A percentile compares a stretch with the other conserved stretches of the same genome.
Evolutionary conservation across 2,888 invertebrate genomes (phyloP).

Genomic region (Aleiodes testaceus): DNA sequence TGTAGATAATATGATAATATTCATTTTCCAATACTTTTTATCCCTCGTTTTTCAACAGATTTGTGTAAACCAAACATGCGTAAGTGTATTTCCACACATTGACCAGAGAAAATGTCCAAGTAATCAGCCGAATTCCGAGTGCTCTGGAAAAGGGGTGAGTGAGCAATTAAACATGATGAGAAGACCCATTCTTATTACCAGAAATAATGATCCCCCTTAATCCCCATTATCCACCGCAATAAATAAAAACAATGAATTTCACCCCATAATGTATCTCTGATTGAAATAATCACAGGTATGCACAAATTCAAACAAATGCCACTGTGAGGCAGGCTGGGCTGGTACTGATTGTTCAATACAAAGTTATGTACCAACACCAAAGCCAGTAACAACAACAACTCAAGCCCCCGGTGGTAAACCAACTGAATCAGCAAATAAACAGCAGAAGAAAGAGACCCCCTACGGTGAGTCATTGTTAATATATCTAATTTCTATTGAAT

Average conservation of each 20-base stretch:
- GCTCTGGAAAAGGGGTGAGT: conserved; percentile 97
- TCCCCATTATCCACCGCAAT: neutral
- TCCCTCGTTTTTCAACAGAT: conserved; percentile 72
- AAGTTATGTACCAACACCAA: conserved; percentile 79
- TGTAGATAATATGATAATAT: neutral
- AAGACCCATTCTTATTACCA: neutral
- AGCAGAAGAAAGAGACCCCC: conserved; percentile 93
- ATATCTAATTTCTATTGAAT: neutral
- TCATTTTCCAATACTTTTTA: neutral
- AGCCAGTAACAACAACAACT: conserved; percentile 76
- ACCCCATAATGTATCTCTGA: neutral
- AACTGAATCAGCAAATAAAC: conserved; percentile 74
- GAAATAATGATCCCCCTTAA: neutral
- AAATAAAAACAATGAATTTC: neutral
- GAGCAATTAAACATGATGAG: conserved; percentile 16
- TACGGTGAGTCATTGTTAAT: conserved; percentile 82
- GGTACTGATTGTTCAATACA: conserved; percentile 90
- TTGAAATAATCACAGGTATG: conserved; percentile 80
- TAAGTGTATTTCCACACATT: conserved; percentile 87
- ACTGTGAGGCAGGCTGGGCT: conserved; percentile 91
- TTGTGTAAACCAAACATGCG: conserved; percentile 95
- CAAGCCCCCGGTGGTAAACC: conserved; percentile 75
- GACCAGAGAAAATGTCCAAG: conserved; percentile 92
- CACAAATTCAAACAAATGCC: conserved; percentile 93
- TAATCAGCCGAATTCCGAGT: conserved; percentile 90